These are phyloP conservation scores for Sebastes miniatus DNA, from an alignment of 2,797 vertebrate species.

Conservation along the genomic window DNA sequence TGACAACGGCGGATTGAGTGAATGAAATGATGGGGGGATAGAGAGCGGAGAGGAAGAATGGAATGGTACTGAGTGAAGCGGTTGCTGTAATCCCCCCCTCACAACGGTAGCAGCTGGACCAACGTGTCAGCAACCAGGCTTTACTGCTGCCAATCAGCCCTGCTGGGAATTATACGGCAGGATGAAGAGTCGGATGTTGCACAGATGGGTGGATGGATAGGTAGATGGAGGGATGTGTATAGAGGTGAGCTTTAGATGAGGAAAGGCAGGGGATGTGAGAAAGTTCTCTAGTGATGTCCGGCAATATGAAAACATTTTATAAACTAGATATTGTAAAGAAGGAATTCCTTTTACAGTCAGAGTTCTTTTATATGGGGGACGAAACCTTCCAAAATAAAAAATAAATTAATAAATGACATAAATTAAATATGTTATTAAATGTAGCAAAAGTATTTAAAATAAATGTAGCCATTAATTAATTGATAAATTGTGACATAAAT, in stretches of 20 bases:
- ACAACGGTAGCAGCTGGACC: slow-evolving; percentile 64
- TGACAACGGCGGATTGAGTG: slow-evolving; percentile 66
- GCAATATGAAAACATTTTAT: not conserved
- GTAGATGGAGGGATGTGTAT: too few species aligned
- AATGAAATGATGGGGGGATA: slow-evolving; percentile 66
- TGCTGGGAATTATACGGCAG: slow-evolving; percentile 31
- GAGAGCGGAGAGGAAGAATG: slow-evolving; percentile 46
- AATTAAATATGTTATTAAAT: too few species aligned
- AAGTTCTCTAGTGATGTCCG: not conserved
- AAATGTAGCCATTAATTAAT: too few species aligned
- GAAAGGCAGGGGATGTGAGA: not conserved
- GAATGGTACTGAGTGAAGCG: slow-evolving; percentile 54
- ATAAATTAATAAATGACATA: too few species aligned
- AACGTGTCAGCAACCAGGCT: slow-evolving; percentile 48
- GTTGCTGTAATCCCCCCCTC: slow-evolving; percentile 58
- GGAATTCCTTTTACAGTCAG: not conserved
- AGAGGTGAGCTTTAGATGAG: not conserved
- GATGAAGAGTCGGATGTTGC: not conserved
- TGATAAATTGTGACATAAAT: too few species aligned
- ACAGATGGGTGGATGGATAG: not conserved
- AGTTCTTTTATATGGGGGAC: too few species aligned
- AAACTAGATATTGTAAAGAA: not conserved
- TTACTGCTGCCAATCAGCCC: slow-evolving; percentile 49
- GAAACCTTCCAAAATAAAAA: too few species aligned
- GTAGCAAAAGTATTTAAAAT: too few species aligned